Evolutionary conservation across 2,113 vertebrate species (phyloP).

Genomic region (Nestor notabilis): DNA sequence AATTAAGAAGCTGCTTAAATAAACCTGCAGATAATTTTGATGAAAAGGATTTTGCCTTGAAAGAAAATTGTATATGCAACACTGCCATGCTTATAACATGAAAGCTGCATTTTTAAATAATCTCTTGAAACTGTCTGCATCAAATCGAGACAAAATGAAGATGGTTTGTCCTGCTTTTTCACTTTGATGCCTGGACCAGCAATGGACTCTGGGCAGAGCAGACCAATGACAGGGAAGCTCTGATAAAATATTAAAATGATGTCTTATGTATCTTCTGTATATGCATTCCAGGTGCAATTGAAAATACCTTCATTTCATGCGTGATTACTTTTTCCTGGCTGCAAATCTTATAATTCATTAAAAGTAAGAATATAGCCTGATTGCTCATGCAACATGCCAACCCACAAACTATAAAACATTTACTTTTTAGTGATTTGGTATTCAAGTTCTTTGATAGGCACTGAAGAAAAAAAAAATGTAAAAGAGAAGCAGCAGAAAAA

Average conservation of each 20-base stretch:
- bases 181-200: not conserved
- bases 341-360: conserved; percentile 1
- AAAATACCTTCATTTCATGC: not conserved
- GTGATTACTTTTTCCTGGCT: not conserved
- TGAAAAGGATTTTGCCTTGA: not conserved
- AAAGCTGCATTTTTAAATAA: not conserved
- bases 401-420: not conserved
- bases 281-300: not conserved
- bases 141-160: not conserved
- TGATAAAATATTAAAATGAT: not conserved
- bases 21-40: not conserved
- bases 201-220: not conserved
- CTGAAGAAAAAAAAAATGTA: not conserved
- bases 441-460: not conserved
- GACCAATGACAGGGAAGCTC: not conserved
- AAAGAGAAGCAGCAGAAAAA: not conserved
- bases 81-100: not conserved
- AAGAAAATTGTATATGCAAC: not conserved
- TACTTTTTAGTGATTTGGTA: not conserved
- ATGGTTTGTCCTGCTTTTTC: not conserved
- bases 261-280: not conserved
- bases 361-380: not conserved
- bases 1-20: not conserved
- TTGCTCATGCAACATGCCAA: not conserved
- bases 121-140: not conserved